Base-by-base conservation (phyloP, 2,888 invertebrate species). In the Ornithoptera alexandrae region DNA sequence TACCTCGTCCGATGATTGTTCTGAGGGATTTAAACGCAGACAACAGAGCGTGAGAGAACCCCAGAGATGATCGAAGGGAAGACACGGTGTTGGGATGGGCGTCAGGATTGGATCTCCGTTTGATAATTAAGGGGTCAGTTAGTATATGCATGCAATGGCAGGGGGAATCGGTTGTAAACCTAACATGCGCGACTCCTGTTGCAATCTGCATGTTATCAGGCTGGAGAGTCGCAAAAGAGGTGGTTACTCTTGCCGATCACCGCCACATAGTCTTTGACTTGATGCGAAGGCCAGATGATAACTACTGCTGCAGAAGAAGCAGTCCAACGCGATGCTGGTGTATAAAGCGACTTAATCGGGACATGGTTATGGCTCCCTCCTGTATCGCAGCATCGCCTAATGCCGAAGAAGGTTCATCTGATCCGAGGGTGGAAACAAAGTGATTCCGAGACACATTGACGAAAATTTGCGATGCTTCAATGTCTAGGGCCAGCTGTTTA, bases 61-160 rank as follows among this genome's bases (percentile, higher is more conserved):
- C 56, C n/a, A 56, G 1, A n/a, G 56, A 56, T n/a, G 3, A 56
- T 56, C 18, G 1, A 56, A 56, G 4, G 56, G 56, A 18, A 56
- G 57, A 65, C n/a, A n/a, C 20, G 0, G 15, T 57, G 7, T 36
- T 59, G 8, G 72, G 71, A 18, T 73, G 72, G 71, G 69, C 73
- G 36, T 71, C 72, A 20, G 64, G 36, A 22, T 30, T 71, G 18
- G 70, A 71, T 22, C 72, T 73, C 50, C 62, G 62, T 30, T 66
- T 73, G 7, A 1, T 71, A 10, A 72, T 72, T 46, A 57, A 30
- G 20, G 72, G 73, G 12, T 67, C 71, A 4, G 65, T 67, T n/a
- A 73, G 70, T 20, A 75, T 73, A 10, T 75, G 74, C 60, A 72
- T 74, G 42, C 70, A 74, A 10, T 76, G 74, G 74, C 74, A 75